Evolutionary conservation across 2,888 invertebrate genomes (phyloP), one percentile per base, ranked within the genome.

Genomic region (Barypeithes pellucidus): DNA sequence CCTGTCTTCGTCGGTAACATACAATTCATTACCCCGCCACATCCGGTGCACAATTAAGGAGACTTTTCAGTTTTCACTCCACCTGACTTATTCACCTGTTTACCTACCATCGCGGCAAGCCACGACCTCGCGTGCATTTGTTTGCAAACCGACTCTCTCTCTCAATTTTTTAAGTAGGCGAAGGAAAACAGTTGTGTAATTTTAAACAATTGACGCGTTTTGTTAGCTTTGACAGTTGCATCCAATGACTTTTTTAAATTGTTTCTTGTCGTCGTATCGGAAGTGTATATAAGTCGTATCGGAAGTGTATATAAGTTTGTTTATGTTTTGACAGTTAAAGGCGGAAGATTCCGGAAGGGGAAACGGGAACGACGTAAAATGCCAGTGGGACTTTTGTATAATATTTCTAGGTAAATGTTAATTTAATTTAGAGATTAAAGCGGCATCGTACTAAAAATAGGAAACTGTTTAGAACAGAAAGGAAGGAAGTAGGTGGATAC

Each of bases 371-470:
- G 36, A 20, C 63, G 67, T 76, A 77, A 66, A 59, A 78, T 90
- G 88, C 89, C 90, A 57, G 89, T 89, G 79, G 89, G 89, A 86
- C 87, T 90, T 81, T 86, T 89, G 84, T 89, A 89, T 81, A 89
- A 89, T 87, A 88, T 89, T 84, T 88, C 89, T 87, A 89, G 89
- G 90, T 90, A 86, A 83, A 82, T 72, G 8, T 68, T 47, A 50
- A 22, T 41, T 54, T 59, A 43, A 36, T 29, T 41, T 45, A n/a
- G n/a, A 59, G 22, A 50, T 65, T n/a, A 59, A 29, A 50, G 57
- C n/a, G 57, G 18, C 59, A 24, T 16, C 29, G 39, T 36, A 22
- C 4, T 60, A 41, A 20, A 41, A 60, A 36, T 36, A 59, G 41
- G 20, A 11, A 11, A 0, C 1, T 47, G 20, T 47, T n/a, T 47